Evolutionary conservation across 1,140 invertebrate species (phyloP).

Genomic region (Nymphalis io): DNA sequence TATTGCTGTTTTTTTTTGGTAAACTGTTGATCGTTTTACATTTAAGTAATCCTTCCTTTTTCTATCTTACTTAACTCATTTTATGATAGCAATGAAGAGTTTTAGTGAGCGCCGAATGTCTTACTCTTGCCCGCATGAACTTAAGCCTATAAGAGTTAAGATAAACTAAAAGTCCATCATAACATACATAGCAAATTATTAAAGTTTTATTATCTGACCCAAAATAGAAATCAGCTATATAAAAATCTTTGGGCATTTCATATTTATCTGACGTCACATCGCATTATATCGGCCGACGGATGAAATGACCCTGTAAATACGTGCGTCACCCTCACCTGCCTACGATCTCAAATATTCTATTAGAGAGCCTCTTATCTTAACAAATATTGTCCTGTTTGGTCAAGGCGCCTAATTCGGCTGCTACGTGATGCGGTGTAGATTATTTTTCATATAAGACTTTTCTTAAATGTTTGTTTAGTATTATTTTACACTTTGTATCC

Average conservation of each 20-base stretch:
- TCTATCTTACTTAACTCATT: no score
- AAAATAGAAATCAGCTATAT: neutral
- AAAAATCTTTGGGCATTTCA: neutral
- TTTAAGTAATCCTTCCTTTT: no score
- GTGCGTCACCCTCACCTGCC: conserved; percentile 49
- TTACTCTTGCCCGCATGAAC: no score
- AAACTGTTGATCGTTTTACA: no score
- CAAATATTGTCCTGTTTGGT: conserved; percentile 63
- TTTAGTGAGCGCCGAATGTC: no score
- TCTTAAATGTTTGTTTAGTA: neutral
- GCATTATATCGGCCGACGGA: conserved; percentile 17
- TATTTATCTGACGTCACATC: conserved; percentile 16
- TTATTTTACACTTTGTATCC: neutral
- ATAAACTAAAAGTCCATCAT: no score
- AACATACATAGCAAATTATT: neutral
- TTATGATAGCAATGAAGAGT: no score
- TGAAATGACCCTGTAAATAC: conserved; percentile 31
- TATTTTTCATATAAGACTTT: conserved; percentile 26
- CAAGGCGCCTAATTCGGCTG: conserved; percentile 53
- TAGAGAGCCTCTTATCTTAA: conserved; percentile 53
- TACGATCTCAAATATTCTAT: conserved; percentile 46
- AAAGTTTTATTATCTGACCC: neutral
- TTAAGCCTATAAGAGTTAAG: no score
- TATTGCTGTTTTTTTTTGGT: no score
- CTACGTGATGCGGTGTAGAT: conserved; percentile 51